Evolutionary conservation across 2,113 vertebrate genomes (phyloP).

Genomic region (Pedetes capensis): DNA sequence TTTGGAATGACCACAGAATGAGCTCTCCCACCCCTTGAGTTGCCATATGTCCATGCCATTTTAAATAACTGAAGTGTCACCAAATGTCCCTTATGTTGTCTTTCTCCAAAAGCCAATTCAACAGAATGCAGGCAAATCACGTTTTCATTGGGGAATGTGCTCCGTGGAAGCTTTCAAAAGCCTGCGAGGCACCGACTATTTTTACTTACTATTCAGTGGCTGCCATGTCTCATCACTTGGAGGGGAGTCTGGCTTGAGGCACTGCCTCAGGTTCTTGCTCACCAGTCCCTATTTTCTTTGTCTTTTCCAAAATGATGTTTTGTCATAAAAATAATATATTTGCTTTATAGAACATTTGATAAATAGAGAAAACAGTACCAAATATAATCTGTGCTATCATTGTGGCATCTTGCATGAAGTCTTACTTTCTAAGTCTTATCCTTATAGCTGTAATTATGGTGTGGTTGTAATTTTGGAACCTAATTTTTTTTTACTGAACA

Average conservation of each 20-base stretch:
- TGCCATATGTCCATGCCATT: slow-evolving; percentile 63
- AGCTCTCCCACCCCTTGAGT: slow-evolving; percentile 30
- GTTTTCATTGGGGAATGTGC: background rate
- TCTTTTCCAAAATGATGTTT: slow-evolving; percentile 11
- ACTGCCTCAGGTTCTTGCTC: background rate
- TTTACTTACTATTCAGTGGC: background rate
- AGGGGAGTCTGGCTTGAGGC: background rate
- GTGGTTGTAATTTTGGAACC: background rate
- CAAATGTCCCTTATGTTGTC: slow-evolving; percentile 68
- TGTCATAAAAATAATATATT: background rate
- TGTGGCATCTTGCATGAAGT: slow-evolving; percentile 3
- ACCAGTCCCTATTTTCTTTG: background rate
- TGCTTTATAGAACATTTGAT: background rate
- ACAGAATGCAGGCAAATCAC: slow-evolving; percentile 21
- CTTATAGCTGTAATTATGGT: background rate
- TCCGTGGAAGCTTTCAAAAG: background rate
- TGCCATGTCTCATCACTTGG: background rate
- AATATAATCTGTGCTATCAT: background rate
- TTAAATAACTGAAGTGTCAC: slow-evolving; percentile 64
- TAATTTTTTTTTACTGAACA: background rate
- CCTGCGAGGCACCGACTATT: background rate
- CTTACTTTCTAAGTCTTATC: background rate
- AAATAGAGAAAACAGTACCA: background rate
- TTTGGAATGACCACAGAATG: slow-evolving; percentile 37
- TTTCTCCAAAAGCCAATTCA: slow-evolving; percentile 56